phyloP scores from a whole-genome alignment of 2,888 invertebrate species.

The Orthosia gothica region DNA sequence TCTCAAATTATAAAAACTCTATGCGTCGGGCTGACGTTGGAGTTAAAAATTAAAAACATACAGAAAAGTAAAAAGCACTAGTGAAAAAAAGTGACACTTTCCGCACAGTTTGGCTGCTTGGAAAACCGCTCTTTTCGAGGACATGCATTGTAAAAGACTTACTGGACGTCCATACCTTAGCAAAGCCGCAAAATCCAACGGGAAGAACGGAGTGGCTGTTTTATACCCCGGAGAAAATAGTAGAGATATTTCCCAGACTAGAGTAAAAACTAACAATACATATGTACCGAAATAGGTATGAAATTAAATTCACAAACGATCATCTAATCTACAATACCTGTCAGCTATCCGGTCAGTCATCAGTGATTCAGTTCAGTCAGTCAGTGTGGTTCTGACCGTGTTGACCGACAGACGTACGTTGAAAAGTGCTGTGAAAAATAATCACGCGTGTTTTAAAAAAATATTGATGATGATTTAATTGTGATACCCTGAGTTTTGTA shows the following conservation, averaged over 20 bases:
- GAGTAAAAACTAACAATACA: background rate
- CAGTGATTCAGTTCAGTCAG: background rate
- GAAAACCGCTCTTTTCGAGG: no score
- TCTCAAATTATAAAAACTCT: no score
- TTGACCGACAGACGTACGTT: constrained; percentile 48
- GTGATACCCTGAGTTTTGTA: constrained; percentile 53
- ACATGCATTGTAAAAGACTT: no score
- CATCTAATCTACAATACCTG: constrained; percentile 39
- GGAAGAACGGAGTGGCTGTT: background rate
- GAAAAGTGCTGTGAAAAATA: constrained; percentile 25
- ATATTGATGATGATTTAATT: constrained; percentile 42
- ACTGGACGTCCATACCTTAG: no score
- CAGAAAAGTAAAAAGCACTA: no score
- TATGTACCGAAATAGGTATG: constrained; percentile 14
- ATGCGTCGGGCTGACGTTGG: no score
- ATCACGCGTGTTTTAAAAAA: constrained; percentile 32
- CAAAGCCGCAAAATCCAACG: background rate
- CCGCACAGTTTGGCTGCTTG: no score
- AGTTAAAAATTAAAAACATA: no score
- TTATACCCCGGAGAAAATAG: background rate
- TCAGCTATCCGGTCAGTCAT: background rate
- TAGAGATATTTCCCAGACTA: background rate
- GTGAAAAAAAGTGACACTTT: no score
- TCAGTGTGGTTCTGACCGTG: constrained; percentile 67
- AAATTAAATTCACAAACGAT: constrained; percentile 52